Evolutionary conservation across 2,888 invertebrate species (phyloP).

Genomic region (Cryptus armator): DNA sequence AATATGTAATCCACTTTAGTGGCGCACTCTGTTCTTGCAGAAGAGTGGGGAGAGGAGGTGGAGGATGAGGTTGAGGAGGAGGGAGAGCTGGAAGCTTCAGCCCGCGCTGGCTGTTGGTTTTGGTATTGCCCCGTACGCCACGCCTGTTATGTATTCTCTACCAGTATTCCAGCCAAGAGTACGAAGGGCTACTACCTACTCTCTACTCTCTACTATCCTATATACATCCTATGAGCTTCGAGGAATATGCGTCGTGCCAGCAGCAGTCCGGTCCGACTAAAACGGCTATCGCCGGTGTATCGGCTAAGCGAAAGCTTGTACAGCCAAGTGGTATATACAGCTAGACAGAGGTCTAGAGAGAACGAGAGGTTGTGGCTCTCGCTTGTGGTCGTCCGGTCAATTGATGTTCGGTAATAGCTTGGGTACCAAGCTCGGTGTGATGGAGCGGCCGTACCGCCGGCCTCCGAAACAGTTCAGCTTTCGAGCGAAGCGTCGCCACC

Average conservation of each 20-base stretch:
- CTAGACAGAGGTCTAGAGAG: neutral
- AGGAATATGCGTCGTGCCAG: neutral
- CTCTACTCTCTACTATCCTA: conserved; percentile 4
- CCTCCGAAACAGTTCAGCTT: conserved; percentile 22
- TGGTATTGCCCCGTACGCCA: neutral
- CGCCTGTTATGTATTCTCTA: conserved; percentile 1
- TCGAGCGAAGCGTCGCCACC: conserved; percentile 49
- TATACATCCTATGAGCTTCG: neutral
- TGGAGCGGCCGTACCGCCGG: conserved; percentile 39
- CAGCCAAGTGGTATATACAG: conserved; percentile 5
- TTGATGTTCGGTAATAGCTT: conserved; percentile 69
- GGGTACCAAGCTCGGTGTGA: conserved; percentile 54
- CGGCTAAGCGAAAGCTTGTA: conserved; percentile 3
- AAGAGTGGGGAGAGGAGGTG: conserved; percentile 22
- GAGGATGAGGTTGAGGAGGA: conserved; percentile 17
- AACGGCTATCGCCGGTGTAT: conserved; percentile 24
- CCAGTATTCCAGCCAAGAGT: conserved; percentile 2
- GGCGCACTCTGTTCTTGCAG: conserved; percentile 57
- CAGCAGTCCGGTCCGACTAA: conserved; percentile 15
- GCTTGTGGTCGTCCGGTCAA: conserved; percentile 64
- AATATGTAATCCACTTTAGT: conserved; percentile 82
- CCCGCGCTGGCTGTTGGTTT: conserved; percentile 25
- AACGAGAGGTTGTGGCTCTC: conserved; percentile 28
- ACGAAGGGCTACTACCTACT: neutral
- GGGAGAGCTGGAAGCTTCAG: conserved; percentile 48